Evolutionary conservation across 2,113 vertebrate genomes (phyloP).

Genomic region (Urocitellus parryii): DNA sequence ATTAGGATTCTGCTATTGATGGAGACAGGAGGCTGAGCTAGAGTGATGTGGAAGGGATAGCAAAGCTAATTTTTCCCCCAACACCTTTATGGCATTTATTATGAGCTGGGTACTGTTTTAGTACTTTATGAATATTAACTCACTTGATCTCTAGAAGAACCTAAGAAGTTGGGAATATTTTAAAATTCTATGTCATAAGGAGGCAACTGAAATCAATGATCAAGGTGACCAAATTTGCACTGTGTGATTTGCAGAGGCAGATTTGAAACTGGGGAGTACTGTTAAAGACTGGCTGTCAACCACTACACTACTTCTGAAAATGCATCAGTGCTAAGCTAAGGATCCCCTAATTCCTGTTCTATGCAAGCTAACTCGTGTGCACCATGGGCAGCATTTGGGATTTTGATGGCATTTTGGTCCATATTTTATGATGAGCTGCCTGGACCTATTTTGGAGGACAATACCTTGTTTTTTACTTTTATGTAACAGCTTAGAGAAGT

Average conservation of each 20-base stretch:
- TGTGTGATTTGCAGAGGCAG: background rate
- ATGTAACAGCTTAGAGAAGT: background rate
- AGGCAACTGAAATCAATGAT: background rate
- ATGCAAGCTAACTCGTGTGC: background rate
- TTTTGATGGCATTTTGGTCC: background rate
- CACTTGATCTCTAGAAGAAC: background rate
- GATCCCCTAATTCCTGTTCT: background rate
- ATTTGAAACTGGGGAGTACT: slow-evolving; percentile 2
- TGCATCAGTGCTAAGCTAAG: background rate
- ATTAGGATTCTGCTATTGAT: background rate
- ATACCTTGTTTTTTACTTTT: background rate
- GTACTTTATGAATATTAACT: background rate
- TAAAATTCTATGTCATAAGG: background rate
- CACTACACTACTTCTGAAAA: background rate
- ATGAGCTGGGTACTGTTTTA: background rate
- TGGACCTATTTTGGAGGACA: background rate
- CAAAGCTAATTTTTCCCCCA: background rate
- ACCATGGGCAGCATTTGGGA: background rate
- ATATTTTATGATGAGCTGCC: background rate
- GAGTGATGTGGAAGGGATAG: background rate
- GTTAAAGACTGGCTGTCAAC: background rate
- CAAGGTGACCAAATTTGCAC: background rate
- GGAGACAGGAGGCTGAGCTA: background rate
- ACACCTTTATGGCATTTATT: background rate
- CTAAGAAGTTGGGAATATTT: background rate